A percentile compares a stretch with the other conserved stretches of the same genome.
Evolutionary conservation across 2,888 invertebrate genomes (phyloP).

Genomic region (Noctua janthe): DNA sequence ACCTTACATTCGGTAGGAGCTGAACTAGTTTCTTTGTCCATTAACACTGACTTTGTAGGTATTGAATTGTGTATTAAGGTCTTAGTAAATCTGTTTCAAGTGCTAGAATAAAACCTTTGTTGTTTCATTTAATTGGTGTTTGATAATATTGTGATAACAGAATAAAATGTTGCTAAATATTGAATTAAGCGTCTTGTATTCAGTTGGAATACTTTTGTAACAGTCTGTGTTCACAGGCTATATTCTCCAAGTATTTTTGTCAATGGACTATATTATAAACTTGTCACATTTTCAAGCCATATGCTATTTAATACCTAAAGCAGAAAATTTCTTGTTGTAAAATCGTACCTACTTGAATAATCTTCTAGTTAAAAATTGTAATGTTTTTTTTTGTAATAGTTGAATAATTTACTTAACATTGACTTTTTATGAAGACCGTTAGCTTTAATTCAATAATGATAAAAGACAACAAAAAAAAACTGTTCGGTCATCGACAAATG

Average conservation of each 20-base stretch:
- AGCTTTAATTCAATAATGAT: neutral
- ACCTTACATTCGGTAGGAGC: slow-evolving; percentile 77
- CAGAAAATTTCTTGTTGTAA: neutral
- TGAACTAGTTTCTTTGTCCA: slow-evolving; percentile 80
- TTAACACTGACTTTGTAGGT: slow-evolving; percentile 66
- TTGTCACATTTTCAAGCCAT: neutral
- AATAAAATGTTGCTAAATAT: neutral
- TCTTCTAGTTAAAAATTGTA: neutral
- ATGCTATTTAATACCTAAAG: neutral
- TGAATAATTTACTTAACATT: neutral
- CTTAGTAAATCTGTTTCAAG: slow-evolving; percentile 25
- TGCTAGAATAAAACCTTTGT: slow-evolving; percentile 29
- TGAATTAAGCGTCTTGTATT: neutral
- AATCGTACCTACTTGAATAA: neutral
- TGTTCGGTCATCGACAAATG: slow-evolving; percentile 36
- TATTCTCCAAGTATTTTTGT: neutral
- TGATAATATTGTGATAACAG: neutral
- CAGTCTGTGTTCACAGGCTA: neutral
- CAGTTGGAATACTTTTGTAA: neutral
- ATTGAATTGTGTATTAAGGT: slow-evolving; percentile 53
- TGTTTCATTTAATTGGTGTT: neutral
- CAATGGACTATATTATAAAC: neutral
- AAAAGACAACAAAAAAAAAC: slow-evolving; percentile 7
- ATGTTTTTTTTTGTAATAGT: neutral
- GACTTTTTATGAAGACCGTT: neutral